A percentile compares a stretch with the other conserved stretches of the same genome.
Evolutionary conservation across 1,140 invertebrate species (phyloP).

Genomic region (Megalopta genalis): DNA sequence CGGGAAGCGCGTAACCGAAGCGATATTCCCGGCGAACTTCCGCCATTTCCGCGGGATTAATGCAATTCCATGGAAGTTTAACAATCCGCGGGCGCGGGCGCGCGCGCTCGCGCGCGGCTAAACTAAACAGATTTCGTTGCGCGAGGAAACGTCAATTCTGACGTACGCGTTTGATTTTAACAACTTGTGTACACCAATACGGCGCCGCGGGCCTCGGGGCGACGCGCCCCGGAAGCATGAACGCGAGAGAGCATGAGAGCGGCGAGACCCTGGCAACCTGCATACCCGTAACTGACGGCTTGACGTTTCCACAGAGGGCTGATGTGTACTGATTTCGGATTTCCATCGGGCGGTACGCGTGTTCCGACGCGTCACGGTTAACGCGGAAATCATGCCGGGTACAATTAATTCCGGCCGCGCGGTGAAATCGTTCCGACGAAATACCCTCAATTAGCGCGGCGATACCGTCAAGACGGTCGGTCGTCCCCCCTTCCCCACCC

Average conservation of each 20-base stretch:
- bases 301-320: conserved; percentile 38
- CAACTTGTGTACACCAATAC: conserved; percentile 41
- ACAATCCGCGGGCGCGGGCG: conserved; percentile 35
- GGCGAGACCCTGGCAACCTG: neutral
- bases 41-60: conserved; percentile 43
- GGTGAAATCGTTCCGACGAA: conserved; percentile 39
- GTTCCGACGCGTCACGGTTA: conserved; percentile 9
- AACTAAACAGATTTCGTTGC: conserved; percentile 48
- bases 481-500: too few relatives aligned
- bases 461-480: conserved; percentile 29
- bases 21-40: conserved; percentile 28
- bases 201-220: neutral
- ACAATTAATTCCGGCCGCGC: conserved; percentile 38
- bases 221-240: too few relatives aligned
- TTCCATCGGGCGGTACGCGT: conserved; percentile 17
- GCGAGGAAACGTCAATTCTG: conserved; percentile 46
- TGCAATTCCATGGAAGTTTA: conserved; percentile 41
- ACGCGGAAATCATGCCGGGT: conserved; percentile 44
- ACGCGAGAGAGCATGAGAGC: neutral
- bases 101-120: too few relatives aligned
- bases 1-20: neutral
- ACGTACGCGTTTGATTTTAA: conserved; percentile 50
- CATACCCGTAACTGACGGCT: conserved; percentile 43
- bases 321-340: conserved; percentile 50
- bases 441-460: conserved; percentile 15